Conservation (phyloP, 2,888 invertebrate species). For the Oasisia sp. region DNA sequence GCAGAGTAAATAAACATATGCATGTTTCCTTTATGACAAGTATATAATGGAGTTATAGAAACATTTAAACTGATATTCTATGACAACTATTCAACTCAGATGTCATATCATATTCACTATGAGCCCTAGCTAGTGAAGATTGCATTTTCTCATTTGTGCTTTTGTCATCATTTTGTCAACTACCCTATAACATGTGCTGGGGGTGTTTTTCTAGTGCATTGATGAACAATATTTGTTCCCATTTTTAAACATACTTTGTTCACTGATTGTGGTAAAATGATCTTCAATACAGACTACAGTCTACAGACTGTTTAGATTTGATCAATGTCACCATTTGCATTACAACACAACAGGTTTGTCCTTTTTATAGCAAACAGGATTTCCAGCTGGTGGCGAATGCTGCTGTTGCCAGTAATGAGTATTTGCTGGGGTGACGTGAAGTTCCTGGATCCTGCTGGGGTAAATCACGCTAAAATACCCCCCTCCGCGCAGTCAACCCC, state of each 20-base stretch:
- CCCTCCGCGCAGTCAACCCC: background rate
- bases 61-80: background rate
- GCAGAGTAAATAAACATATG: background rate
- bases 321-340: background rate
- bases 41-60: background rate
- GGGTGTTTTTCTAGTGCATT: background rate
- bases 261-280: background rate
- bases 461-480: background rate
- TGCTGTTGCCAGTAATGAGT: constrained; percentile 9
- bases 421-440: background rate
- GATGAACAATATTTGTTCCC: background rate
- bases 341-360: background rate
- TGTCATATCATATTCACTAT: too few relatives aligned
- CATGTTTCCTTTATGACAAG: background rate
- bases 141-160: background rate
- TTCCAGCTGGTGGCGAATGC: background rate
- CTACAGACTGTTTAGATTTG: too few relatives aligned
- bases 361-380: background rate
- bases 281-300: background rate
- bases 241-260: background rate
- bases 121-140: too few relatives aligned
- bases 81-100: too few relatives aligned
- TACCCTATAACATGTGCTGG: background rate
- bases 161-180: background rate
- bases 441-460: constrained; percentile 17